Evolutionary conservation across 2,888 invertebrate species (phyloP).

Genomic region (Nycteola revayana): DNA sequence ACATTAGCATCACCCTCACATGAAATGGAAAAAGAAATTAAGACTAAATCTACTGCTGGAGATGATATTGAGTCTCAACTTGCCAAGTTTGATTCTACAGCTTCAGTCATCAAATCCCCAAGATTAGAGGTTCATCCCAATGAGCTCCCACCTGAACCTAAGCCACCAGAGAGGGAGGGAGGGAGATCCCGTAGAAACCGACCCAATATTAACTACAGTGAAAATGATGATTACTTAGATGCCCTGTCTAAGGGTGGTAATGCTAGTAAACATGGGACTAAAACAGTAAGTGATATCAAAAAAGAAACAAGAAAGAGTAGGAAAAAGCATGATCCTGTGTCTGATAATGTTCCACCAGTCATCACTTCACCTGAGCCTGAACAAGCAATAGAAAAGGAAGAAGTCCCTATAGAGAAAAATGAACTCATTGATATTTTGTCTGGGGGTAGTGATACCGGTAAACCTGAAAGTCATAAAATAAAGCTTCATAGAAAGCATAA

Average conservation of each 20-base stretch:
- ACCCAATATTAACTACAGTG: constrained; percentile 78
- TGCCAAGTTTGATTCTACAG: constrained; percentile 60
- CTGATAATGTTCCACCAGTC: constrained; percentile 36
- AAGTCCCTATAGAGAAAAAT: constrained; percentile 52
- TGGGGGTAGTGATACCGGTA: constrained; percentile 48
- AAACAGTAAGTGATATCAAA: constrained; percentile 68
- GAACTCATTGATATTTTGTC: constrained; percentile 65
- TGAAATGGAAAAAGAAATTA: constrained; percentile 50
- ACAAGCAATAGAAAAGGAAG: constrained; percentile 44
- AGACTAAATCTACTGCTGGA: constrained; percentile 40
- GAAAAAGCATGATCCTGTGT: constrained; percentile 53
- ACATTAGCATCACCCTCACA: constrained; percentile 74
- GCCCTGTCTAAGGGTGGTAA: constrained; percentile 69
- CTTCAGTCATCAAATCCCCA: constrained; percentile 48
- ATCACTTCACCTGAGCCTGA: constrained; percentile 42
- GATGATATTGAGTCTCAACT: constrained; percentile 68
- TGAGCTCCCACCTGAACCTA: constrained; percentile 66
- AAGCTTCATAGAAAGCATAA: constrained; percentile 60
- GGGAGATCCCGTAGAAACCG: constrained; percentile 74
- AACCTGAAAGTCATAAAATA: constrained; percentile 47
- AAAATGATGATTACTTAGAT: constrained; percentile 80
- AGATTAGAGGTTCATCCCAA: constrained; percentile 56
- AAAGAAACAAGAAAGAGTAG: constrained; percentile 67
- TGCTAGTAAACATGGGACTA: constrained; percentile 54
- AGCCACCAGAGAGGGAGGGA: constrained; percentile 58